Evolutionary conservation across 30 jellyfish, hydroid and myxozoan genomes (phyloP), one percentile per base, ranked within the genome.

Genomic region (Mastigias papua): DNA sequence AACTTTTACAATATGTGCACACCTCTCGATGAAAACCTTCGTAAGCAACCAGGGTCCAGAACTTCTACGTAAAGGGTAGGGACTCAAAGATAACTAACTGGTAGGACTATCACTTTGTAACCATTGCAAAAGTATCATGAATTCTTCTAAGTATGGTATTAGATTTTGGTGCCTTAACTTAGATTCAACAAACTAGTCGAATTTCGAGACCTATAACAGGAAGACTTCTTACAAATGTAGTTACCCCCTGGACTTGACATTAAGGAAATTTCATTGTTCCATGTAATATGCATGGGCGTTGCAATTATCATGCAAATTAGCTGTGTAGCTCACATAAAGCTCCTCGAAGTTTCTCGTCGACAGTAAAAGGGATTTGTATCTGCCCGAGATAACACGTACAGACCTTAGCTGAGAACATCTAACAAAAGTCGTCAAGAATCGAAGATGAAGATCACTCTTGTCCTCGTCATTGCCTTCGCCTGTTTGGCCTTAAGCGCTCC

Each of bases 401-500:
- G 8, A 58, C 10, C 27, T 58, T n/a, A 17, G 3, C 70, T 58
- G 25, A 20, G 70, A 11, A 8, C 4, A 3, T 27, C 20, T 7
- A 3, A 69, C 19, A 69, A 30, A 9, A 6, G n/a, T 21, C 26
- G 22, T 15, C 2, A 19, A 3, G 13, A 69, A 0, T 20, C 7
- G 27, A 82, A 82, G 85, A 82, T 82, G 92, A 82, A 82, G 92
- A 28, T 82, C 63, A 51, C 81, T 25, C 34, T 70, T 20, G 70
- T 82, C 37, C 77, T 82, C 48, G 70, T 82, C 20, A 77, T 82
- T 82, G 85, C 84, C 70, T 69, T 82, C 78, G 92, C 76, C 37
- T 82, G 92, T 48, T 48, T 69, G 77, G 85, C 92, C 22, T 32
- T 67, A 78, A 58, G 92, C 49, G 92, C 78, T 21, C 92, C 92